A percentile compares a stretch with the other conserved stretches of the same genome.
These are phyloP conservation scores for Alcedo atthis DNA, from an alignment of 2,797 vertebrate species.

Conservation along the genomic window DNA sequence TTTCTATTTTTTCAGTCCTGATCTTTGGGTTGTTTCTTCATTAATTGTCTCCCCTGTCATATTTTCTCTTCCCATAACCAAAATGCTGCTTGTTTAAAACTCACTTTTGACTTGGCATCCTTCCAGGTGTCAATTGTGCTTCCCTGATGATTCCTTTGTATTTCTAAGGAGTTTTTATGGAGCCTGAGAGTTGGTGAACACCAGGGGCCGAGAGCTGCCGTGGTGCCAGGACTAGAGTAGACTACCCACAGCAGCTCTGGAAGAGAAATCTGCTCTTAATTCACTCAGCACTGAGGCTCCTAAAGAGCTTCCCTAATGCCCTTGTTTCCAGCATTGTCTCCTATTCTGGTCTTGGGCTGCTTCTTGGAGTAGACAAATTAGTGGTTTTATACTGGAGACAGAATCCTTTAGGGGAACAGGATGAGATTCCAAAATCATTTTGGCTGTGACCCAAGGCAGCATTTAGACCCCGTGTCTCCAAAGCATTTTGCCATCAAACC, in stretches of 20 bases:
- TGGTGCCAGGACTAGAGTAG: background rate
- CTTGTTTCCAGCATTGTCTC: background rate
- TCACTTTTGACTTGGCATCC: conserved; percentile 49
- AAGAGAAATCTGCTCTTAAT: background rate
- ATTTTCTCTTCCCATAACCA: background rate
- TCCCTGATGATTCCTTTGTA: conserved; percentile 14
- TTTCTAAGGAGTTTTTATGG: background rate
- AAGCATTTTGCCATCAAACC: background rate
- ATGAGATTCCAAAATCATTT: background rate
- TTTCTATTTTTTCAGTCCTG: background rate
- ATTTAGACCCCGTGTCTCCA: rapidly evolving
- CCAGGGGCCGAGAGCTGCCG: background rate
- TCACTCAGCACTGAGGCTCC: background rate
- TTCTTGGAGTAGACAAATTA: background rate
- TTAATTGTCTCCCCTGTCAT: conserved; percentile 47
- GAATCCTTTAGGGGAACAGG: background rate
- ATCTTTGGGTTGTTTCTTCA: conserved; percentile 39
- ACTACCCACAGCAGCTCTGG: background rate
- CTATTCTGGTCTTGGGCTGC: background rate
- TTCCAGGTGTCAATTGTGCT: conserved; percentile 10
- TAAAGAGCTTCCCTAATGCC: background rate
- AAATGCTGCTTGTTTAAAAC: conserved; percentile 23
- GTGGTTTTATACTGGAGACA: background rate
- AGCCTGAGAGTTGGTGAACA: background rate
- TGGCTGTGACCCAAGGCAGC: background rate